Base-by-base conservation (phyloP, 2,888 invertebrate genomes). In the Phasia obesa region DNA sequence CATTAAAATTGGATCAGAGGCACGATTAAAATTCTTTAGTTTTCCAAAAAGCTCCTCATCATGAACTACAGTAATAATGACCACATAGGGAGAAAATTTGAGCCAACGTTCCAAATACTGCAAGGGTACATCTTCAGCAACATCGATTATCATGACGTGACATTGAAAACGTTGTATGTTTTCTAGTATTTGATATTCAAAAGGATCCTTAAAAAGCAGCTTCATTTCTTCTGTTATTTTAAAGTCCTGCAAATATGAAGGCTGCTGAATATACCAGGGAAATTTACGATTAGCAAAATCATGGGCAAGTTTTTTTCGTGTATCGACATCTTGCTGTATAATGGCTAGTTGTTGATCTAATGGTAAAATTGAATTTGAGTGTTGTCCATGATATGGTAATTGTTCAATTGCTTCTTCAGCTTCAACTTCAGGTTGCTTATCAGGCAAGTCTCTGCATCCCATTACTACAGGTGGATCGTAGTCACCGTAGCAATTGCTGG, bases 91-190 rank as follows among this genome's bases (percentile, higher is more conserved):
- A 1, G 87, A 85, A 53, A 88, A 89, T 60, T 89, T 90, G 0
- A 87, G 62, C 89, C 89, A 89, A n/a, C 88, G 85, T 13, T 85
- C 62, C 9, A 90, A 82, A 23, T 87, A 86, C 0, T 85, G 76
- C 11, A 85, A 70, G 27, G 85, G 79, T 23, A 89, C 75, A 4
- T 86, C 86, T 1, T 31, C 35, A 49, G 86, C 86, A 0, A 87
- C 86, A 85, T 89, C 88, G 53, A 89, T 86, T 11, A 89, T 57
- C 83, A 90, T 86, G 9, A 90, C 62, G 44, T 86, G 85, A 64
- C 89, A 88, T 11, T 86, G 74, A 11, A 86, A 87, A 11, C 55
- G 31, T 49, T 86, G 80, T 9, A 90, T 86, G 17, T 77, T 84
- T 5, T 84, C 70, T 13, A 89, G 69, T 13, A 89, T 84, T 5